phyloP scores from a whole-genome alignment of 2,797 vertebrate genomes.

The Diglossa cyanea region DNA sequence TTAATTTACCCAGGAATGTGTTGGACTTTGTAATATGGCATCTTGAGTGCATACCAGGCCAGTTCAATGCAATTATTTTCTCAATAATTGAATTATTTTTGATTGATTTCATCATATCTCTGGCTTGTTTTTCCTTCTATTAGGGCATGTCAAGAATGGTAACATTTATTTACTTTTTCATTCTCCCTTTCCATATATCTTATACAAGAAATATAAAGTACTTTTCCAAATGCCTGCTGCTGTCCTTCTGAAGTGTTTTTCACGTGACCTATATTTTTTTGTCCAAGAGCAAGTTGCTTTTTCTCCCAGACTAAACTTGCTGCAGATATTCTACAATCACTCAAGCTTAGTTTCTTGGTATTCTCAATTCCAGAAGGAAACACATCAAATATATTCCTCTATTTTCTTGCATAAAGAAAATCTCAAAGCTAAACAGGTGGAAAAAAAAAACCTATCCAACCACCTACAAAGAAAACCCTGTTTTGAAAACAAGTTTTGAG shows the following conservation, averaged over 20 bases:
- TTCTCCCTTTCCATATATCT: rapidly evolving
- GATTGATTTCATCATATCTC: background rate
- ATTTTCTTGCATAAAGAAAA: background rate
- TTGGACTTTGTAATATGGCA: background rate
- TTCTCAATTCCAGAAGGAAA: background rate
- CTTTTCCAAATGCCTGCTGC: background rate
- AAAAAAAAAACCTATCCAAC: rapidly evolving
- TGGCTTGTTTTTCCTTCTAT: background rate
- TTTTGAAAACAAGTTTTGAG: background rate
- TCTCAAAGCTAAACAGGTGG: background rate
- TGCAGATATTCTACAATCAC: background rate
- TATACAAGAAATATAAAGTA: background rate
- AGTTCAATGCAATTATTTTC: background rate
- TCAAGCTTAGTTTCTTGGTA: background rate
- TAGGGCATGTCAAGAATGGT: background rate
- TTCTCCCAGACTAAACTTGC: background rate
- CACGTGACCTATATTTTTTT: rapidly evolving
- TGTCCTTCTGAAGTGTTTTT: background rate
- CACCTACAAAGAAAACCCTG: background rate
- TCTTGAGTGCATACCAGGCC: background rate
- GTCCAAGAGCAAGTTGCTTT: background rate
- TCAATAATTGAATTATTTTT: background rate
- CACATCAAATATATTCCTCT: background rate
- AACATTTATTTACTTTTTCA: background rate
- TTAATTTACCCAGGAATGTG: background rate